Base-by-base conservation (phyloP, 2,113 vertebrate genomes). In the Sarotherodon lohbergeri region DNA sequence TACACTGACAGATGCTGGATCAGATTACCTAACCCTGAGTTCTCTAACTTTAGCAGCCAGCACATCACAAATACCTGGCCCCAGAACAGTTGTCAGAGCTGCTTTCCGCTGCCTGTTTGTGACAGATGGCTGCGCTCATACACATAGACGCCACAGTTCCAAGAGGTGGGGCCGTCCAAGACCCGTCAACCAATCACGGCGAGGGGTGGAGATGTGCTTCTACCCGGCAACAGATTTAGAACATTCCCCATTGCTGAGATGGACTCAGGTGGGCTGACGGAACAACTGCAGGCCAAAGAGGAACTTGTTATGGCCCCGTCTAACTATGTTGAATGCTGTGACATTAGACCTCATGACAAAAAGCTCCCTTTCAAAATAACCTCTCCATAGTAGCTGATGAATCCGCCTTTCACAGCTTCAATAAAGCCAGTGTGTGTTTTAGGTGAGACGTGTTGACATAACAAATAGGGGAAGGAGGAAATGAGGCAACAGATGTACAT, bases 191-290 rank as follows among this genome's bases (percentile, higher is more conserved):
- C 95, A 95, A 96, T 96, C 91, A 59, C 82, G 83, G 48, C 2
- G 34, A 94, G 95, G 96, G 96, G 95, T 93, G 96, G 96, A 93
- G 92, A 94, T 84, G 85, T 17, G 12, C 87, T 88, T 95, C 89
- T 95, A 94, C 96, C 95, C 95, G 16, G 95, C 95, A 95, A 97
- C 96, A 95, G 93, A 54, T 82, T 68, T 52, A 17, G 55, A 91
- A 87, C 81, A 84, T 83, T 86, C 92, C 68, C 73, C 68, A 82
- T 88, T 94, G 90, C 88, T 93, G 81, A 32, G 83, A 39, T 46
- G 73, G 81, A 85, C 91, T 90, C 92, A 95, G 93, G 93, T 94
- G 93, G 89, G 88, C 61, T 80, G n/a, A 86, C 46, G 57, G 84
- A 87, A 85, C 73, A 81, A 71, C 66, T 71, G 57, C 5, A 22